Evolutionary conservation across 2,797 vertebrate species (phyloP), one percentile per base, ranked within the genome.

Genomic region (Syndactyla subalaris): DNA sequence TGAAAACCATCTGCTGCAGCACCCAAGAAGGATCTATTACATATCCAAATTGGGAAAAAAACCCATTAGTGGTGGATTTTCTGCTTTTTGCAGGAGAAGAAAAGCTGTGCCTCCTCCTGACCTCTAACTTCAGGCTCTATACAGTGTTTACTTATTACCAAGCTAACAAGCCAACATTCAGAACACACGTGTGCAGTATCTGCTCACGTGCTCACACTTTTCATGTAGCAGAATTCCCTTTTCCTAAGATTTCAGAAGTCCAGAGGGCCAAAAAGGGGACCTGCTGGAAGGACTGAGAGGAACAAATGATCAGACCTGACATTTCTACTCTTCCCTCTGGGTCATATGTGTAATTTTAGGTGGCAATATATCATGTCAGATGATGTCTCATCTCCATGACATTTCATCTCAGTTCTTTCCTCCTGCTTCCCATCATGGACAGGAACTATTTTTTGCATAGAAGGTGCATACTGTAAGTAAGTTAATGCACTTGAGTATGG

Each of bases 221-320:
- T n/a, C 23, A 36, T 11, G 30, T 3, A 34, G 34, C 36, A 87
- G 39, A 78, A 73, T 38, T 66, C 13, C 10, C 8, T 59, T 81
- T 72, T 27, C 39, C n/a, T 24, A 17, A 17, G 32, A 84, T 39
- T 20, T 48, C 27, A 51, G 6, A 71, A 75, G 14, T 24, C 43
- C 16, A 52, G 45, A 39, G 18, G 24, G 43, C 12, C 41, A 17
- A 68, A 67, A 61, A 5, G 12, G 11, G 6, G 15, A 39, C 12
- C 38, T 58, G 15, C 20, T 65, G 32, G 24, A 67, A 68, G 34
- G 23, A 78, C 41, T 23, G 51, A 70, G n/a, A 68, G 54, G 68
- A 62, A 17, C 4, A 2, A 52, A 62, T 12, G 15, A 55, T 76
- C 58, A 61, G 18, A 58, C 17, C 49, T 0, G 0, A 57, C 45